These are phyloP conservation scores for Melinaea menophilus DNA, from an alignment of 2,888 invertebrate species.

Conservation along the genomic window DNA sequence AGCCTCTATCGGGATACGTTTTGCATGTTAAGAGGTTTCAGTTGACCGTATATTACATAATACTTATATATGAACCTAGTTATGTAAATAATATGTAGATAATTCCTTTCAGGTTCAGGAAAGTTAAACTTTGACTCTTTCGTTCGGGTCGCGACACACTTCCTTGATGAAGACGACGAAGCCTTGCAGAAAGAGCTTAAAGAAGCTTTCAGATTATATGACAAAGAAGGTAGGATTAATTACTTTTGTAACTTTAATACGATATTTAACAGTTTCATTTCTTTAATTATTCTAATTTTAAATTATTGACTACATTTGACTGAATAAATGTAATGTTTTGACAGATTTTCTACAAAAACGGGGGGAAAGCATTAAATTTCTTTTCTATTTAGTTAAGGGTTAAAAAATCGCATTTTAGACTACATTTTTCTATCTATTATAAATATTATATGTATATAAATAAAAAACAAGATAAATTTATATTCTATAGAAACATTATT, in stretches of 20 bases:
- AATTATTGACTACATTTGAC: no score
- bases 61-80: background rate
- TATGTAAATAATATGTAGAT: background rate
- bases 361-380: no score
- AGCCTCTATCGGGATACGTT: slow-evolving; percentile 9
- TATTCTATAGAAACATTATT: no score
- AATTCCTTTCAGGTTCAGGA: slow-evolving; percentile 82
- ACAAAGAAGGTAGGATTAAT: slow-evolving; percentile 83
- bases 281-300: background rate
- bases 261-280: background rate
- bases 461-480: no score
- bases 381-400: no score
- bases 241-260: slow-evolving; percentile 9
- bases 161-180: slow-evolving; percentile 91
- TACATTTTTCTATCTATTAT: no score
- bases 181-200: slow-evolving; percentile 91
- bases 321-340: no score
- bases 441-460: no score
- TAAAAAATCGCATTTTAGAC: no score
- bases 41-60: background rate
- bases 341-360: no score
- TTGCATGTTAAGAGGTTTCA: slow-evolving; percentile 11
- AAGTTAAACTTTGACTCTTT: slow-evolving; percentile 90
- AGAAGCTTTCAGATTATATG: slow-evolving; percentile 92
- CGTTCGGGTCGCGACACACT: slow-evolving; percentile 86